A percentile compares a stretch with the other conserved stretches of the same genome.
Evolutionary conservation across 2,888 invertebrate species (phyloP).

Genomic region (Lasiommata megera): DNA sequence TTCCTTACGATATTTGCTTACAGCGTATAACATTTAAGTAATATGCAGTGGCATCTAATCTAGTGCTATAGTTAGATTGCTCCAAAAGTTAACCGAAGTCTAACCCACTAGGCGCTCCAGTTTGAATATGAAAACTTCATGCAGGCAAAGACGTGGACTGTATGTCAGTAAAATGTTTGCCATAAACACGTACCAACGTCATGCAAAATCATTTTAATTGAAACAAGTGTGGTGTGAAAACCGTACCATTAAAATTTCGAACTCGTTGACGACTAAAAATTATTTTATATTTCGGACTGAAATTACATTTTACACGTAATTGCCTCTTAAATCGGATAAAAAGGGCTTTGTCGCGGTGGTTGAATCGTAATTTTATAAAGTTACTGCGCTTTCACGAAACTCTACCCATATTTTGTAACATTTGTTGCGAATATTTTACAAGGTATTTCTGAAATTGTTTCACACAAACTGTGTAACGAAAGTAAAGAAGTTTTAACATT

Average conservation of each 20-base stretch:
- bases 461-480: no score
- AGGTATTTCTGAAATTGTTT: neutral
- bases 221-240: neutral
- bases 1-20: no score
- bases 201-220: neutral
- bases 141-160: no score
- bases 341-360: slow-evolving; percentile 2
- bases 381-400: slow-evolving; percentile 1
- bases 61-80: no score
- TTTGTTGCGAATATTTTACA: neutral
- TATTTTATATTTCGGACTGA: slow-evolving; percentile 2
- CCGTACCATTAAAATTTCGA: neutral
- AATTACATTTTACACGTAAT: slow-evolving; percentile 13
- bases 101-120: no score
- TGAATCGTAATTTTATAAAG: slow-evolving; percentile 6
- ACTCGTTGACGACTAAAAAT: slow-evolving; percentile 1
- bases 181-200: neutral
- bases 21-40: no score
- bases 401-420: neutral
- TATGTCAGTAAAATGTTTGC: neutral
- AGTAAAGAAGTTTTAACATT: no score
- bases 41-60: no score
- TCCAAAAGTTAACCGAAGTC: no score
- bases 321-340: slow-evolving; percentile 12
- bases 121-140: no score